Evolutionary conservation across 2,888 invertebrate species (phyloP).

Genomic region (Drosophila yooni): DNA sequence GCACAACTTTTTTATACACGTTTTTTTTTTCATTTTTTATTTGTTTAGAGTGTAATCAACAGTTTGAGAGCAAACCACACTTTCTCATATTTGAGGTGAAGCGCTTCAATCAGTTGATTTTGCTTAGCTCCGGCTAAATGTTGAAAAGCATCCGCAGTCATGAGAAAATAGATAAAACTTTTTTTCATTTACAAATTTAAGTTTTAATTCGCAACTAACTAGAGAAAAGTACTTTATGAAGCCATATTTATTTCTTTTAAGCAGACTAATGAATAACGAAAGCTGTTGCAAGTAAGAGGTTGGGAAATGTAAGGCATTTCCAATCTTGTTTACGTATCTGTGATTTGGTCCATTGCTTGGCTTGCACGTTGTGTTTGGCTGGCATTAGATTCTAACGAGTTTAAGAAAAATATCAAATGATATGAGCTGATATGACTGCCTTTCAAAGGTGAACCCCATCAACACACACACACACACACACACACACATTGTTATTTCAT

Average conservation of each 20-base stretch:
- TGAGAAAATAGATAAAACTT: not conserved
- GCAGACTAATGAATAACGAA: not conserved
- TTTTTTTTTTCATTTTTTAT: not conserved
- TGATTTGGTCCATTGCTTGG: not conserved
- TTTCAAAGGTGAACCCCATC: not conserved
- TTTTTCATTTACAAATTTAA: not conserved
- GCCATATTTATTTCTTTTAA: not conserved
- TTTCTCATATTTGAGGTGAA: not conserved
- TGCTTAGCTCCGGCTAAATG: not conserved
- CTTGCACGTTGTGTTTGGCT: not conserved
- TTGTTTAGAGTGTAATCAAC: not conserved
- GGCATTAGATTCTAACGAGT: not conserved
- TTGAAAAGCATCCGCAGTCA: not conserved
- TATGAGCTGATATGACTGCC: not conserved
- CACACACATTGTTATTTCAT: not conserved
- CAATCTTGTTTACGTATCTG: not conserved
- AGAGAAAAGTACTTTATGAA: not conserved
- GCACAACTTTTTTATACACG: fast-evolving
- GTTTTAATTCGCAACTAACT: not conserved
- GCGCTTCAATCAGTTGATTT: not conserved
- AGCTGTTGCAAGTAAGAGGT: too few species aligned
- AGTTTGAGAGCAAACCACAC: not conserved
- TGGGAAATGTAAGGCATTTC: not conserved
- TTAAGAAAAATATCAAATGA: not conserved
- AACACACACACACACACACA: not conserved